phyloP scores from a whole-genome alignment of 2,888 invertebrate genomes.

The Lordiphosa andalusiaca region DNA sequence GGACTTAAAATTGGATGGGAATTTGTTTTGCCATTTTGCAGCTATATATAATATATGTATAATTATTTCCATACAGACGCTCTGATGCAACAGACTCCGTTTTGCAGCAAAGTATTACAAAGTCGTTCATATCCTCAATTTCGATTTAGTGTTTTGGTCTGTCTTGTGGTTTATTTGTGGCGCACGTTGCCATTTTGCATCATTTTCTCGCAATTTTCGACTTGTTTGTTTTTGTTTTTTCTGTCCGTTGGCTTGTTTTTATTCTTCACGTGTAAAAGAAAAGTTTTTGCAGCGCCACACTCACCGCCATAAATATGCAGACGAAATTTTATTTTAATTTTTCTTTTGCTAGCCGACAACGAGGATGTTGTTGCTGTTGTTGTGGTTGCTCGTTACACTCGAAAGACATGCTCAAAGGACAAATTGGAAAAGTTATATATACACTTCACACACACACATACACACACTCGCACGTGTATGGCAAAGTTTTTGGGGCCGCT shows the following conservation, averaged over 20 bases:
- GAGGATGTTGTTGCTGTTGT: slow-evolving; percentile 26
- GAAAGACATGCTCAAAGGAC: slow-evolving; percentile 62
- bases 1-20: no score
- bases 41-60: no score
- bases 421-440: slow-evolving; percentile 59
- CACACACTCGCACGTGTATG: slow-evolving; percentile 12
- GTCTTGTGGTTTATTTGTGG: slow-evolving; percentile 48
- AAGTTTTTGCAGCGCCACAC: slow-evolving; percentile 31
- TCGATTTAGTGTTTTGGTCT: slow-evolving; percentile 1
- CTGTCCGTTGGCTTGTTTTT: not conserved
- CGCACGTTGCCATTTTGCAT: slow-evolving; percentile 59
- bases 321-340: slow-evolving; percentile 61
- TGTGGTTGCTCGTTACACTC: slow-evolving; percentile 51
- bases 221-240: slow-evolving; percentile 9
- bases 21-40: no score
- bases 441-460: slow-evolving; percentile 25
- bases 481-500: slow-evolving; percentile 28
- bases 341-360: slow-evolving; percentile 34
- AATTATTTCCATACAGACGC: no score
- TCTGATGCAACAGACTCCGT: no score
- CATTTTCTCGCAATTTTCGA: slow-evolving; percentile 61
- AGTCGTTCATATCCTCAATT: not conserved
- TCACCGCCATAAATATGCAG: slow-evolving; percentile 56
- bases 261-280: slow-evolving; percentile 17
- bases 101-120: no score